A percentile compares a stretch with the other conserved stretches of the same genome.
phyloP scores from a whole-genome alignment of 35 echinoderm and acorn worm genomes.

The Anneissia japonica region DNA sequence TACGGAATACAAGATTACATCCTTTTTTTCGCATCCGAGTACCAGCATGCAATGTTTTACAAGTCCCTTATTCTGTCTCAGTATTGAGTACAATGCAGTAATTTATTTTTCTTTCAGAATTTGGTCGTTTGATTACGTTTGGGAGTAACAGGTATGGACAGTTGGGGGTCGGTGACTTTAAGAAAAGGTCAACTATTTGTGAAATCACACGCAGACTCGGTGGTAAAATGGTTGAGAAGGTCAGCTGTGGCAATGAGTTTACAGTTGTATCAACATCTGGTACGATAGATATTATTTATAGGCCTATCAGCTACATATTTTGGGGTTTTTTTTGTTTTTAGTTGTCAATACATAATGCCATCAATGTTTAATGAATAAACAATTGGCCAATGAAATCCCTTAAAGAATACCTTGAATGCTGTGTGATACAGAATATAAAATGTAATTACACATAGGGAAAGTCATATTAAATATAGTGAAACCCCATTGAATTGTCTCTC shows the following conservation, averaged over 20 bases:
- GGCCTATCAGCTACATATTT: not conserved
- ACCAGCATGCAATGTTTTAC: no score
- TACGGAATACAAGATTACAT: no score
- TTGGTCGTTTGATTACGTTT: slow-evolving; percentile 81
- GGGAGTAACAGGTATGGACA: slow-evolving; percentile 91
- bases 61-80: no score
- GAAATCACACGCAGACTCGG: slow-evolving; percentile 63
- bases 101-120: slow-evolving; percentile 9
- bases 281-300: slow-evolving; percentile 44
- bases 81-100: no score
- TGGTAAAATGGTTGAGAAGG: slow-evolving; percentile 57
- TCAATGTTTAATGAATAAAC: not conserved
- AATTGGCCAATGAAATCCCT: not conserved
- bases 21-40: no score
- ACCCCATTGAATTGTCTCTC: no score
- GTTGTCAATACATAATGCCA: not conserved
- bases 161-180: slow-evolving; percentile 80
- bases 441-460: not conserved
- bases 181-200: slow-evolving; percentile 69
- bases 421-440: not conserved
- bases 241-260: slow-evolving; percentile 82
- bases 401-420: not conserved
- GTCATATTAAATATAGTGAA: not conserved
- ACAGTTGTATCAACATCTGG: slow-evolving; percentile 92
- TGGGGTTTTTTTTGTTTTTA: not conserved